Evolutionary conservation across 2,113 vertebrate genomes (phyloP).

Genomic region (Theropithecus gelada): DNA sequence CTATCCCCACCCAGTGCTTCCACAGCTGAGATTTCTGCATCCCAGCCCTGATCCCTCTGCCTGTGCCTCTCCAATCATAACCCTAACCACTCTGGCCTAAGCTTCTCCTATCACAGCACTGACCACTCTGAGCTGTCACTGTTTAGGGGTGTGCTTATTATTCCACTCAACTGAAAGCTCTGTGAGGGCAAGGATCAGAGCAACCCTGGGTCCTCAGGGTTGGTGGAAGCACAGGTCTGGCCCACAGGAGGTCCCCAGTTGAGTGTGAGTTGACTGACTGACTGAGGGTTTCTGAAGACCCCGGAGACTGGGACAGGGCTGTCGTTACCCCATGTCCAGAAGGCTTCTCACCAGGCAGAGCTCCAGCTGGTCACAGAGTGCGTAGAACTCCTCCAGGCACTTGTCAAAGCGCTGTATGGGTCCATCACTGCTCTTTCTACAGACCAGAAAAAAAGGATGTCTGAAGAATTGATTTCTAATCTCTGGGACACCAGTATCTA

Average conservation of each 20-base stretch:
- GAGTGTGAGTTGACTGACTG: not conserved
- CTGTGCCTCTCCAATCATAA: not conserved
- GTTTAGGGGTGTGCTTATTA: not conserved
- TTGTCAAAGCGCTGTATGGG: constrained; percentile 94
- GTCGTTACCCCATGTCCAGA: not conserved
- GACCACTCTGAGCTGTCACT: not conserved
- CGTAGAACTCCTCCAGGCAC: constrained; percentile 96
- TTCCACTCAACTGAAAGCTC: not conserved
- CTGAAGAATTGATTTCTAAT: not conserved
- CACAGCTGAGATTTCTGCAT: not conserved
- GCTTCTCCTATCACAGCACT: not conserved
- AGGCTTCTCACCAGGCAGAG: constrained; percentile 90
- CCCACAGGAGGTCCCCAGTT: not conserved
- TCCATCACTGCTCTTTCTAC: constrained; percentile 91
- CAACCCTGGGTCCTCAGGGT: not conserved
- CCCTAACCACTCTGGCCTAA: not conserved
- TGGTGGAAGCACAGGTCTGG: not conserved
- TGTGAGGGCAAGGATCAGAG: not conserved
- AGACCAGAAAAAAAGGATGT: not conserved
- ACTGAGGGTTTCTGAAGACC: not conserved
- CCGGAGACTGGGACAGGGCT: not conserved
- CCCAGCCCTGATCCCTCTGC: not conserved
- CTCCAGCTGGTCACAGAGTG: constrained; percentile 95
- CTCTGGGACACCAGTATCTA: constrained; percentile 15
- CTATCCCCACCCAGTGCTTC: not conserved